Conservation (phyloP, 2,113 vertebrate species). For the Marcusenius ussheri region DNA sequence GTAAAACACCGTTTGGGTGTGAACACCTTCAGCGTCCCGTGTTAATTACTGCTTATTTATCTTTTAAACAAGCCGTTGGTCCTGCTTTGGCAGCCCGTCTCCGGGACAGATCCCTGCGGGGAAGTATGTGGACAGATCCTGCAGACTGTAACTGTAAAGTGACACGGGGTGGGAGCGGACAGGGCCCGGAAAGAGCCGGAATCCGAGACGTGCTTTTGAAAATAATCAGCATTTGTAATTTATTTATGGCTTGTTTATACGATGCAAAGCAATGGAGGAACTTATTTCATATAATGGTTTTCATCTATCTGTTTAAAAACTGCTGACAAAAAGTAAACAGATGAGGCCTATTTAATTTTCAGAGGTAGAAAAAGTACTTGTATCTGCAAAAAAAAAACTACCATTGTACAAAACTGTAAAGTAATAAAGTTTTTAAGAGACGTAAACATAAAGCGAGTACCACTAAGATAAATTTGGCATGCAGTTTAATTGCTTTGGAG, state of each 20-base stretch:
- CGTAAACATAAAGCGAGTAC: neutral
- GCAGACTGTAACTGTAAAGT: neutral
- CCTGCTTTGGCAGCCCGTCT: neutral
- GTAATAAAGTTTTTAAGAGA: neutral
- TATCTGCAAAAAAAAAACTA: neutral
- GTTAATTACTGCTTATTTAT: neutral
- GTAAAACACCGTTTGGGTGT: neutral
- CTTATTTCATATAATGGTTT: neutral
- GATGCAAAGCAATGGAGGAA: neutral
- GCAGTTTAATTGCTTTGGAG: neutral
- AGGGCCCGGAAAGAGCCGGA: neutral
- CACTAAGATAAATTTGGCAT: slow-evolving; percentile 1
- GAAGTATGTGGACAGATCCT: neutral
- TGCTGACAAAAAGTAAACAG: neutral
- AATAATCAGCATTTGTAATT: neutral
- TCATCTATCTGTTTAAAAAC: slow-evolving; percentile 7
- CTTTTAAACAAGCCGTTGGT: neutral
- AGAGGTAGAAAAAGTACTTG: neutral
- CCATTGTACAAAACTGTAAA: neutral
- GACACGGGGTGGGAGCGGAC: neutral
- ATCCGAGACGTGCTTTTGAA: neutral
- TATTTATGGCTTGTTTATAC: neutral
- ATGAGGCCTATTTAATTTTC: neutral
- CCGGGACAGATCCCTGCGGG: neutral
- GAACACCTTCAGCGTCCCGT: neutral